These are phyloP conservation scores for Prolemur simus DNA, from an alignment of 2,113 vertebrate genomes.

Conservation along the genomic window DNA sequence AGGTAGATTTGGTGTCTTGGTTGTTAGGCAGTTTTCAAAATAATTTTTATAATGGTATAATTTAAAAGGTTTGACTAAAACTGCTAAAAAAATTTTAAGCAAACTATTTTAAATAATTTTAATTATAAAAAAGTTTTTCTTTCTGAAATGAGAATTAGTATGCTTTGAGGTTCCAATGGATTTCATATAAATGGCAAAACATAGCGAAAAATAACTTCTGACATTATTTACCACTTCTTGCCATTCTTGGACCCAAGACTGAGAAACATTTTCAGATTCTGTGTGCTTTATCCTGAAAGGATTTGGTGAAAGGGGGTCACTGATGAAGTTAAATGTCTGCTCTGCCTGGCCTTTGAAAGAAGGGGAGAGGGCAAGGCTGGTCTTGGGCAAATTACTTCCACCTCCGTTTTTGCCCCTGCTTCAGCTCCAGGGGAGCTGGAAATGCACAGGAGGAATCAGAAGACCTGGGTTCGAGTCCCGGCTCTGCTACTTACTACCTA, in stretches of 20 bases:
- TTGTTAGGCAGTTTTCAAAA: conserved; percentile 47
- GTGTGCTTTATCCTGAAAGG: conserved; percentile 39
- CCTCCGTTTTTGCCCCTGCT: conserved; percentile 77
- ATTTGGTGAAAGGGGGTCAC: conserved; percentile 24
- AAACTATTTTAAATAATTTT: conserved; percentile 39
- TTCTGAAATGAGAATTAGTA: conserved; percentile 38
- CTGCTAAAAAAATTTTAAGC: neutral
- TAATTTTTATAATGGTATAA: neutral
- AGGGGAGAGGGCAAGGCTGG: conserved; percentile 53
- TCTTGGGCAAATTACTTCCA: conserved; percentile 73
- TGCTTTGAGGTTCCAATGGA: conserved; percentile 24
- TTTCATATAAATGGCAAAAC: conserved; percentile 35
- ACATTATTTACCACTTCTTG: neutral
- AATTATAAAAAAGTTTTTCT: conserved; percentile 21
- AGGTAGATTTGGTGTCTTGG: conserved; percentile 6
- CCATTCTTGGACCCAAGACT: conserved; percentile 15
- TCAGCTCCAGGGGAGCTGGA: conserved; percentile 79
- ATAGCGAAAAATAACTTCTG: conserved; percentile 6
- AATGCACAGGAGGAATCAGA: conserved; percentile 75
- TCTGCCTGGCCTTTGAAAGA: conserved; percentile 54
- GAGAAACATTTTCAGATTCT: conserved; percentile 44
- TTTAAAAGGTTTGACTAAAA: conserved; percentile 46
- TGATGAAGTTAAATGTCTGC: neutral
- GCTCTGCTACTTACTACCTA: conserved; percentile 75
- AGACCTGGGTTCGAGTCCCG: conserved; percentile 74